Evolutionary conservation across 2,113 vertebrate species (phyloP).

Genomic region (Syngnathoides biaculeatus): DNA sequence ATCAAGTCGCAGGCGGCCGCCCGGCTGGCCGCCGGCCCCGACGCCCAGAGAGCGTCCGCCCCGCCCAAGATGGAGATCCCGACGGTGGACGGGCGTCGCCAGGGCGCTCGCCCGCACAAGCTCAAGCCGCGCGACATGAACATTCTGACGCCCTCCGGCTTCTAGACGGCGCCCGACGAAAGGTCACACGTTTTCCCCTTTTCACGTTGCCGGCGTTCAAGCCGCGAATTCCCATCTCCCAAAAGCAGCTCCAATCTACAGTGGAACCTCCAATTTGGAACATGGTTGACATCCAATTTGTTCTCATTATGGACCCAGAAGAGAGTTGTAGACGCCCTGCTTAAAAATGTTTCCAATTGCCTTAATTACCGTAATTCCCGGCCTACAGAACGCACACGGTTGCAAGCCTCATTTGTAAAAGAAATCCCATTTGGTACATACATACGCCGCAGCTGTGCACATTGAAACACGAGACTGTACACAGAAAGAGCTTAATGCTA

Average conservation of each 20-base stretch:
- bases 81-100: constrained; percentile 73
- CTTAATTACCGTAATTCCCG: too few species aligned
- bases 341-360: too few species aligned
- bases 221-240: not conserved
- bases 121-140: constrained; percentile 87
- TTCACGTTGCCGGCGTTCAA: not conserved
- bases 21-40: constrained; percentile 72
- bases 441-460: too few species aligned
- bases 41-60: constrained; percentile 69
- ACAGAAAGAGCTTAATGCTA: too few species aligned
- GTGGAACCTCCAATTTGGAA: not conserved
- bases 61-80: constrained; percentile 90
- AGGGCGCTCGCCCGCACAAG: constrained; percentile 76
- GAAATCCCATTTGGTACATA: too few species aligned
- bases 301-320: too few species aligned
- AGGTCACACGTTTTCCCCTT: not conserved
- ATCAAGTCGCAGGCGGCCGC: constrained; percentile 83
- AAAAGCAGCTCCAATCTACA: not conserved
- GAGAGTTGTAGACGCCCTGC: too few species aligned
- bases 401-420: too few species aligned
- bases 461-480: too few species aligned
- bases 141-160: constrained; percentile 86
- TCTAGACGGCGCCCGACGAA: constrained; percentile 54
- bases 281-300: too few species aligned
- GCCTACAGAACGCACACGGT: too few species aligned